Base-by-base conservation (phyloP, 2,888 invertebrate genomes). In the Maniola hyperantus region DNA sequence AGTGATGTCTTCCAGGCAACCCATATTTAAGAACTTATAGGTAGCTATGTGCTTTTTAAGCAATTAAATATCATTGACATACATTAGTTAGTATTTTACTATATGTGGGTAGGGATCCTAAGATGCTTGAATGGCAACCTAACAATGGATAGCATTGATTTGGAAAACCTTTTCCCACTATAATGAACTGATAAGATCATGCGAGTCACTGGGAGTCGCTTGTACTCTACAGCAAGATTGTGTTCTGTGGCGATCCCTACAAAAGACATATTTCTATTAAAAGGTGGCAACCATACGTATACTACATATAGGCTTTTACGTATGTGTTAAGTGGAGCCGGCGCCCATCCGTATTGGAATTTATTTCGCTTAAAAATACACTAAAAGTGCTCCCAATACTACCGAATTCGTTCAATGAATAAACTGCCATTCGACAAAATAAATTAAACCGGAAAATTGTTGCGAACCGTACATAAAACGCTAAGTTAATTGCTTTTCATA, bases 321-420 rank as follows among this genome's bases (percentile, higher is more conserved):
- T 68, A 64, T 50, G 48, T 65, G 65, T 55, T 64, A 65, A 68
- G 71, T 72, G 66, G 58, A 64, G 61, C 57, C 55, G 64, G 67
- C 62, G 67, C 67, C 58, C 66, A 67, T 67, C 65, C 64, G 66
- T 69, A 68, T 69, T 55, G 66, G 60, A 69, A 69, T 71, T 65
- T 71, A 72, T 72, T 71, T 65, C 66, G 64, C 57, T 71, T 69
- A 71, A 70, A 72, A 72, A 72, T 68, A 69, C 63, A 71, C 66
- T 53, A 68, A 70, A 71, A 68, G 58, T 65, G 50, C 64, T 70
- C 67, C 54, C 64, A 65, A 53, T 68, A 61, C 54, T 44, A 67
- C 71, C 63, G 66, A 67, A 71, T 64, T 64, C 65, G 65, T 65
- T 69, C 64, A 64, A 60, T 66, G 66, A 68, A 66, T 66, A 66